Conservation (phyloP, 2,113 vertebrate genomes). For the Galemys pyrenaicus region DNA sequence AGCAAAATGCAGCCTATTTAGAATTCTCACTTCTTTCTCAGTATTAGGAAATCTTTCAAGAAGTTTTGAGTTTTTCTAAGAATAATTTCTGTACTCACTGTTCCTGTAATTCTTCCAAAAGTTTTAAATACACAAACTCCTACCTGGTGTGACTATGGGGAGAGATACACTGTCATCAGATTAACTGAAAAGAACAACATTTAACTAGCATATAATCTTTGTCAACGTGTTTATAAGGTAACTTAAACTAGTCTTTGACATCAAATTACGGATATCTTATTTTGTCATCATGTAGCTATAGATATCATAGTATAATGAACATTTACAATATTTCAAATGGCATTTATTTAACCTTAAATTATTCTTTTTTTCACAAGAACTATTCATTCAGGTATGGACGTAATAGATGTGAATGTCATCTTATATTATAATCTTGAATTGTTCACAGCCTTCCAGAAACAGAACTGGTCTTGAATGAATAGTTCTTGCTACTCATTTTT, state of each 20-base stretch:
- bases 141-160: not conserved
- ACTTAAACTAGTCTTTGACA: not conserved
- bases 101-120: not conserved
- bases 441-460: not conserved
- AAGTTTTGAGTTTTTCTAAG: not conserved
- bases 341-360: slow-evolving; percentile 3
- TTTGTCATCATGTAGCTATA: not conserved
- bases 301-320: not conserved
- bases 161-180: not conserved
- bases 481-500: not conserved
- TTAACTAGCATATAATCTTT: not conserved
- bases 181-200: not conserved
- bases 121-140: not conserved
- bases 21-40: not conserved
- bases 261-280: not conserved
- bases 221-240: not conserved
- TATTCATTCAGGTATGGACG: not conserved
- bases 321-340: not conserved
- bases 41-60: slow-evolving; percentile 6
- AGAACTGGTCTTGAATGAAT: not conserved
- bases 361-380: not conserved
- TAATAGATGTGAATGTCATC: not conserved
- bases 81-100: not conserved
- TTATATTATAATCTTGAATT: not conserved
- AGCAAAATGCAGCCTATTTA: not conserved